These are phyloP conservation scores for Plebejus anna DNA, from an alignment of 2,888 invertebrate species.

Conservation along the genomic window DNA sequence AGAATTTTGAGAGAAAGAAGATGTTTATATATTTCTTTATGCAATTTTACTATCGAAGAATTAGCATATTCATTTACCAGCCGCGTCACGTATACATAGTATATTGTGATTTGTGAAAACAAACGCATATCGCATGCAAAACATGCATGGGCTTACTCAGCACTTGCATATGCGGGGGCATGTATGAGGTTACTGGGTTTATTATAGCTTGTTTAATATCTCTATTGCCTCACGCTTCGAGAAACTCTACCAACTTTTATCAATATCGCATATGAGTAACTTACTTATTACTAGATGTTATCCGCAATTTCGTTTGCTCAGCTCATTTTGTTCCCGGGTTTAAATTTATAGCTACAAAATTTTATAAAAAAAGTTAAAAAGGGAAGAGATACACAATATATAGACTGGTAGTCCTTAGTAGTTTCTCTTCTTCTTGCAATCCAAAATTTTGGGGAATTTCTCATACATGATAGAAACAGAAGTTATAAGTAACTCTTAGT, in stretches of 20 bases:
- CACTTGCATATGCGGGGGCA: not conserved
- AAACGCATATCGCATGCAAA: slow-evolving; percentile 23
- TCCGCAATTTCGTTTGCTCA: not conserved
- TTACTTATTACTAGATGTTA: slow-evolving; percentile 6
- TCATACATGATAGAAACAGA: too few species aligned
- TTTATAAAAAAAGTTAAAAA: too few species aligned
- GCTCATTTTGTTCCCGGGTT: not conserved
- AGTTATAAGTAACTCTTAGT: too few species aligned
- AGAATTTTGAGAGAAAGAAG: not conserved
- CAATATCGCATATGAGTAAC: not conserved
- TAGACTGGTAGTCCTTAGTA: too few species aligned
- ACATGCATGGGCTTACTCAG: not conserved
- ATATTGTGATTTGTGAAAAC: slow-evolving; percentile 5
- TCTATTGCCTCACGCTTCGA: slow-evolving; percentile 10
- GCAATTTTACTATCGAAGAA: not conserved
- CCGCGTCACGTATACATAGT: slow-evolving; percentile 6
- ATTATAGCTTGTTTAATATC: slow-evolving; percentile 25
- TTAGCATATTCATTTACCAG: slow-evolving; percentile 3
- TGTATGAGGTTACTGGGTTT: slow-evolving; percentile 21
- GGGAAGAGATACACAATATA: too few species aligned
- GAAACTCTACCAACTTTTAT: slow-evolving; percentile 8
- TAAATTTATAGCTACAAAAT: too few species aligned
- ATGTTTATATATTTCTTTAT: not conserved
- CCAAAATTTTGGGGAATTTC: too few species aligned
- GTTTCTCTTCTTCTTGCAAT: too few species aligned